Evolutionary conservation across 1,140 invertebrate genomes (phyloP).

Genomic region (Drosophila ironensis): DNA sequence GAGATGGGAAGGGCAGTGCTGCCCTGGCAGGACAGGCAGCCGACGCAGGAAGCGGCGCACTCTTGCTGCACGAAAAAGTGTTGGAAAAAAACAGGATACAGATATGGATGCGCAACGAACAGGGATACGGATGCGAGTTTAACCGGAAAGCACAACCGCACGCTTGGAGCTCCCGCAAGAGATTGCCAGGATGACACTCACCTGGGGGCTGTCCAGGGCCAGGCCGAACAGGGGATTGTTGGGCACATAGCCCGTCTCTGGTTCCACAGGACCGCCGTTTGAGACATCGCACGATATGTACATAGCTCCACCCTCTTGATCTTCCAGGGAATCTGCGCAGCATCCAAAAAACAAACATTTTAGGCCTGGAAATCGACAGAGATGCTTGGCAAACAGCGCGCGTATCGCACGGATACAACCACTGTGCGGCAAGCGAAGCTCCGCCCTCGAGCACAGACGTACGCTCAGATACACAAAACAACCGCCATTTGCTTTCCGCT

Average conservation of each 20-base stretch:
- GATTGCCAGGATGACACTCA: conserved; percentile 27
- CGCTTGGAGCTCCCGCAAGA: conserved; percentile 17
- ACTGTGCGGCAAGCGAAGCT: conserved; percentile 61
- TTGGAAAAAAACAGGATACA: too few relatives aligned
- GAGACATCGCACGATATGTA: conserved; percentile 82
- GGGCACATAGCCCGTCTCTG: conserved; percentile 82
- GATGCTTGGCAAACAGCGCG: conserved; percentile 21
- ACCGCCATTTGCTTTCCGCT: conserved; percentile 66
- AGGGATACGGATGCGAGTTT: too few relatives aligned
- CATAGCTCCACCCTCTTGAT: conserved; percentile 83
- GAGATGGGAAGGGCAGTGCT: conserved; percentile 77
- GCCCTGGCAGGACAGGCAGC: conserved; percentile 80
- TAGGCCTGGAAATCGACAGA: conserved; percentile 18
- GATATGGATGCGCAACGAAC: too few relatives aligned
- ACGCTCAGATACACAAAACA: conserved; percentile 3
- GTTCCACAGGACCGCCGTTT: conserved; percentile 82
- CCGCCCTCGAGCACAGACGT: conserved; percentile 55
- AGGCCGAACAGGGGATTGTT: conserved; percentile 82
- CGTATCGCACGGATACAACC: conserved; percentile 32
- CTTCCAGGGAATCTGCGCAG: conserved; percentile 82
- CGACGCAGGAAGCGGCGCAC: conserved; percentile 79
- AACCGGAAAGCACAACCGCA: conserved; percentile 1
- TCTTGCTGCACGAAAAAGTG: conserved; percentile 78
- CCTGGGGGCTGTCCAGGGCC: conserved; percentile 82
- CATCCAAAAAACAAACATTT: conserved; percentile 1